phyloP scores from a whole-genome alignment of 2,888 invertebrate species.

The Eurois occulta region DNA sequence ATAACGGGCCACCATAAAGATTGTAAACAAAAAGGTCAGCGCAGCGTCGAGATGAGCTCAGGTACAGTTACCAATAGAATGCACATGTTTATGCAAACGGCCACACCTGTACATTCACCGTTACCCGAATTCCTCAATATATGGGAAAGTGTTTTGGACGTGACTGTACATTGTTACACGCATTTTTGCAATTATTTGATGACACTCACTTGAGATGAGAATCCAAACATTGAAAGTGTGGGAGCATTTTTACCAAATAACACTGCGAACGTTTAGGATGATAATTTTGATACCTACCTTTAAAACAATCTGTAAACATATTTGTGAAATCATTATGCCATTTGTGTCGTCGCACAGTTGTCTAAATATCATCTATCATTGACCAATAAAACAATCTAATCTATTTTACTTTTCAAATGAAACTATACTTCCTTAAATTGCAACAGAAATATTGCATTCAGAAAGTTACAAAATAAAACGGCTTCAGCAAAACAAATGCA shows the following conservation, averaged over 20 bases:
- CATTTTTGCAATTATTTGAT: slow-evolving; percentile 44
- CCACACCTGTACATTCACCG: slow-evolving; percentile 66
- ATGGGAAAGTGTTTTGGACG: slow-evolving; percentile 59
- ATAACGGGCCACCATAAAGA: slow-evolving; percentile 38
- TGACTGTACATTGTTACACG: slow-evolving; percentile 44
- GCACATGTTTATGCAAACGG: slow-evolving; percentile 64
- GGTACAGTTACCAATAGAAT: slow-evolving; percentile 66
- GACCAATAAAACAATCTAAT: slow-evolving; percentile 28
- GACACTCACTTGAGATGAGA: slow-evolving; percentile 9
- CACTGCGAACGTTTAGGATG: background rate
- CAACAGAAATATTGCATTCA: slow-evolving; percentile 6
- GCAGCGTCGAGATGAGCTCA: slow-evolving; percentile 50
- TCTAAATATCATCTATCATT: background rate
- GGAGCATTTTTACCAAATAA: background rate
- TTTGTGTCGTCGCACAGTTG: background rate
- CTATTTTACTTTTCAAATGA: slow-evolving; percentile 1
- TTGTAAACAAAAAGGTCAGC: slow-evolving; percentile 54
- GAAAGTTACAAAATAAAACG: background rate
- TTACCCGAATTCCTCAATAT: slow-evolving; percentile 65
- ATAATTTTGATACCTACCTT: background rate
- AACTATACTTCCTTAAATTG: background rate
- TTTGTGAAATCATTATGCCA: background rate
- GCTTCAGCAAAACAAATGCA: slow-evolving; percentile 52
- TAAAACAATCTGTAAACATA: background rate
- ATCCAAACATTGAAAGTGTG: background rate